A percentile compares a stretch with the other conserved stretches of the same genome.
Conservation (phyloP, 2,797 vertebrate species). For the Psittacula derbiana region DNA sequence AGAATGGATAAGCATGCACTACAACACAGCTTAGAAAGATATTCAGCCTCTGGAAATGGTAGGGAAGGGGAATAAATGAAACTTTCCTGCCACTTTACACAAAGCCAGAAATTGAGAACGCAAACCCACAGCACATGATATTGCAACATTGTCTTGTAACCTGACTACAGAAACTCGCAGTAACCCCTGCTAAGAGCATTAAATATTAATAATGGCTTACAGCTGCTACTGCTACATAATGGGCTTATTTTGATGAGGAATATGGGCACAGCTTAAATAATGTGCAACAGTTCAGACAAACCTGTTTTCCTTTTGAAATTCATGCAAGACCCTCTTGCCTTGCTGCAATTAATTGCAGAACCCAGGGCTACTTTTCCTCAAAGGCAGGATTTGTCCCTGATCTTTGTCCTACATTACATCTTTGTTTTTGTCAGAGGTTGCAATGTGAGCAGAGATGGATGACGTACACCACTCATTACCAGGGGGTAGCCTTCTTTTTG, state of each 20-base stretch:
- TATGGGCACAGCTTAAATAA: not conserved
- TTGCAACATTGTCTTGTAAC: not conserved
- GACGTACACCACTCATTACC: not conserved
- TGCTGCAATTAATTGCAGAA: constrained; percentile 17
- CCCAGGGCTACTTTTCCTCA: constrained; percentile 12
- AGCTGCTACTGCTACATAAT: constrained; percentile 44
- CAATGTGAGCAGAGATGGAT: not conserved
- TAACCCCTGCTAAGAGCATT: not conserved
- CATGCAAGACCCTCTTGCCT: not conserved
- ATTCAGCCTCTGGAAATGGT: not conserved
- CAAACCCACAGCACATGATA: not conserved
- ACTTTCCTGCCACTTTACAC: not conserved
- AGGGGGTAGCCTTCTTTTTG: not conserved
- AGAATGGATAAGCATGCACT: not conserved
- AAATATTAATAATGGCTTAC: constrained; percentile 60
- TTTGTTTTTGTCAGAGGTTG: not conserved
- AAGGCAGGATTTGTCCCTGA: constrained; percentile 22
- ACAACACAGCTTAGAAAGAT: not conserved
- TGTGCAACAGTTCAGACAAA: not conserved
- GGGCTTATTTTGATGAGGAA: constrained; percentile 34
- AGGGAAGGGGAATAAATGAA: not conserved
- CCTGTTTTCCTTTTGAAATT: constrained; percentile 25
- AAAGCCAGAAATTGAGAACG: not conserved
- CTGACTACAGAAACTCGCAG: not conserved
- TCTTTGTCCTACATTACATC: not conserved